Percentiles rank a stretch among this genome's conserved stretches.
phyloP scores from a whole-genome alignment of 2,797 vertebrate species.

The Spinus olivaceus region DNA sequence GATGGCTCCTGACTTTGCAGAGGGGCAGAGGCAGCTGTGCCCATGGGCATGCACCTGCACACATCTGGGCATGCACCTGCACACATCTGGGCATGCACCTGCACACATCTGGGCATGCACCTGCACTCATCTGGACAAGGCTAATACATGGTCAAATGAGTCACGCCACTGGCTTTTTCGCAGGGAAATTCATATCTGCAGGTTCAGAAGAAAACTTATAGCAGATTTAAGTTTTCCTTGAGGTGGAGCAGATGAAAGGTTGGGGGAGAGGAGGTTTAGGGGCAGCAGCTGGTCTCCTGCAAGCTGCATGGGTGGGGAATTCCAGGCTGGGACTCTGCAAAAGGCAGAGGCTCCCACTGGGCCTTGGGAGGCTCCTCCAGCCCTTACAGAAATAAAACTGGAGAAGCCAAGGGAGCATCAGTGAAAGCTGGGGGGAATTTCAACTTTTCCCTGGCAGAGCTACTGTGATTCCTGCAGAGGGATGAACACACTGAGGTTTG shows the following conservation, averaged over 20 bases:
- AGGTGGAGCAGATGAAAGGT: background rate
- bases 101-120: background rate
- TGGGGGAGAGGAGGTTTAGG: no score
- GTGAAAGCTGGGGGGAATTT: background rate
- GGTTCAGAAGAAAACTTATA: background rate
- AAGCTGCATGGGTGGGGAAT: fast-evolving
- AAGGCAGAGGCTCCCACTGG: background rate
- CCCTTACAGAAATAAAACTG: background rate
- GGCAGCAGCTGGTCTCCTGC: background rate
- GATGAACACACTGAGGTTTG: background rate
- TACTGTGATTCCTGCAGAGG: background rate
- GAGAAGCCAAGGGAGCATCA: background rate
- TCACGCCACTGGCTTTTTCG: background rate
- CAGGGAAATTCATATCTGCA: background rate
- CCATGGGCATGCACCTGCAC: fast-evolving
- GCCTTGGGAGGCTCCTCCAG: background rate
- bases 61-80: fast-evolving
- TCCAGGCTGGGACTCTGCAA: background rate
- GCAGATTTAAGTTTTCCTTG: background rate
- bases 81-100: background rate
- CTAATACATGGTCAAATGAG: background rate
- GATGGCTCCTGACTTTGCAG: fast-evolving
- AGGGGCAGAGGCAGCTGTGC: background rate
- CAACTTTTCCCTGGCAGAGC: background rate
- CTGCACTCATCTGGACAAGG: background rate